A percentile compares a stretch with the other conserved stretches of the same genome.
These are phyloP conservation scores for Tarsius wallacei DNA, from an alignment of 2,797 vertebrate species.

Conservation along the genomic window DNA sequence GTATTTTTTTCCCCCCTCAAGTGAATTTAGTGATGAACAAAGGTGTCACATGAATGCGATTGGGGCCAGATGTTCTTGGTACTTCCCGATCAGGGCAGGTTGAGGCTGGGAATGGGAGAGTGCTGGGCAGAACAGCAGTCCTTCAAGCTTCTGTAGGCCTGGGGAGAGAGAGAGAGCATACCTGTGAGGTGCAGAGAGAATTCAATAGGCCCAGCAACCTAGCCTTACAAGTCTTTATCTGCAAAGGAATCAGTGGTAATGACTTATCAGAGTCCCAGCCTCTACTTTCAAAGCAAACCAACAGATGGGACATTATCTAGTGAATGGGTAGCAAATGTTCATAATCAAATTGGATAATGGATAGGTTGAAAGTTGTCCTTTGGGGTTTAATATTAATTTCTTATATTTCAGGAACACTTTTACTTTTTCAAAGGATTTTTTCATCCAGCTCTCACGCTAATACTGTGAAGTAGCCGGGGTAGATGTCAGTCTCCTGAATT, in stretches of 20 bases:
- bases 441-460: background rate
- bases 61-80: conserved; percentile 69
- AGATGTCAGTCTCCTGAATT: background rate
- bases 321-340: background rate
- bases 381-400: conserved; percentile 10
- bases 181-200: background rate
- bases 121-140: too few relatives aligned
- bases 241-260: background rate
- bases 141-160: background rate
- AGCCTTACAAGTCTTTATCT: background rate
- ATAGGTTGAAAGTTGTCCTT: background rate
- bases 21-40: conserved; percentile 67
- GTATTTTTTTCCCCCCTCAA: conserved; percentile 80
- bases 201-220: background rate
- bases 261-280: background rate
- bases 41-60: conserved; percentile 77
- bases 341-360: background rate
- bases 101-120: background rate
- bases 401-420: background rate
- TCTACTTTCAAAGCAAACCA: conserved; percentile 13
- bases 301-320: background rate
- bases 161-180: background rate
- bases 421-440: conserved; percentile 65
- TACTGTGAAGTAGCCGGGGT: background rate
- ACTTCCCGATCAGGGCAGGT: conserved; percentile 46